Conservation (phyloP, 2,113 vertebrate genomes). For the Delphinapterus leucas region DNA sequence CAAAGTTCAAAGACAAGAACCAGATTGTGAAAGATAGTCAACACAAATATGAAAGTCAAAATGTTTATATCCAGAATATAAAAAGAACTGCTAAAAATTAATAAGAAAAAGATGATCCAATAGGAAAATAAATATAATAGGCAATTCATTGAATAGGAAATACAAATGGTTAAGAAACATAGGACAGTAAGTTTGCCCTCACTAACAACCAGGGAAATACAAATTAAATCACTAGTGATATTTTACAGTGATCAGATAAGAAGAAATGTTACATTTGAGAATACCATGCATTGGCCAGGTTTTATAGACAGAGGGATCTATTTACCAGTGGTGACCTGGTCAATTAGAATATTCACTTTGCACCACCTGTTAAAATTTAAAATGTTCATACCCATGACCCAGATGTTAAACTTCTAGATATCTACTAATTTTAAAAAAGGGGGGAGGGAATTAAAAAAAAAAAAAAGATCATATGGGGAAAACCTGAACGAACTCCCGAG, state of each 20-base stretch:
- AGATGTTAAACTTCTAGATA: not conserved
- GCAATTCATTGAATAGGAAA: not conserved
- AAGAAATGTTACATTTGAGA: constrained; percentile 28
- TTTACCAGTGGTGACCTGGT: not conserved
- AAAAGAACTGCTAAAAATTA: not conserved
- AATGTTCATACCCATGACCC: not conserved
- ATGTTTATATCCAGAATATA: not conserved
- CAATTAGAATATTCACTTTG: not conserved
- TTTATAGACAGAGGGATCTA: not conserved
- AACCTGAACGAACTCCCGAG: no score
- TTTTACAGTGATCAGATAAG: not conserved
- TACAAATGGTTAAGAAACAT: not conserved
- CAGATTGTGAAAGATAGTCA: not conserved
- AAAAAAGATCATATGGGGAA: no score
- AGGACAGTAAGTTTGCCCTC: not conserved
- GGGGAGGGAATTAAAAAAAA: not conserved
- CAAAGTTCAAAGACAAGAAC: not conserved
- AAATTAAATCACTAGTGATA: not conserved
- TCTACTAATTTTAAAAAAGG: not conserved
- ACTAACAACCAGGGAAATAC: not conserved
- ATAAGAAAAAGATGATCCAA: not conserved
- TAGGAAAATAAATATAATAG: not conserved
- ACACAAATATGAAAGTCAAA: constrained; percentile 23
- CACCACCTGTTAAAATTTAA: not conserved
- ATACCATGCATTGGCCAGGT: not conserved